Conservation (phyloP, 2,113 vertebrate genomes). For the Speoplatyrhinus poulsoni region DNA sequence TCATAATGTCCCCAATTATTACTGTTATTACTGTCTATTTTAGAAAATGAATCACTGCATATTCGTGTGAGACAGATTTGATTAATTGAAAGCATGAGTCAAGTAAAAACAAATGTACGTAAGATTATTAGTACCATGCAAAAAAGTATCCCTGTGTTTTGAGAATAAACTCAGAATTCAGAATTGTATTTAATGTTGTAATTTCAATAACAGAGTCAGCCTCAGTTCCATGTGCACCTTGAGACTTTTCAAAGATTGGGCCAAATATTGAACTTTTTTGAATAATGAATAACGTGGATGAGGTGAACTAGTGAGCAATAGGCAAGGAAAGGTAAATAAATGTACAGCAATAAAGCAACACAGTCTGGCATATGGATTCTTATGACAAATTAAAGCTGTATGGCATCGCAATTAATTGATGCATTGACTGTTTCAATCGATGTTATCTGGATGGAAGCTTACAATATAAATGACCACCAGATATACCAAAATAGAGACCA, state of each 20-base stretch:
- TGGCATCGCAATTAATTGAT: slow-evolving; percentile 22
- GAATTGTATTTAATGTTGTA: too few relatives aligned
- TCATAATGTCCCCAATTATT: not conserved
- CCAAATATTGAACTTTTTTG: not conserved
- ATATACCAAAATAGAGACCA: slow-evolving; percentile 19
- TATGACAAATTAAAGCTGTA: slow-evolving; percentile 29
- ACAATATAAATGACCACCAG: slow-evolving; percentile 24
- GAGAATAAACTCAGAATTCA: not conserved
- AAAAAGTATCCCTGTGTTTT: too few relatives aligned
- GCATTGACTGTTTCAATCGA: slow-evolving; percentile 22
- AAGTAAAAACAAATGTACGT: not conserved
- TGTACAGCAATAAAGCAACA: not conserved
- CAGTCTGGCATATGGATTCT: slow-evolving; percentile 15
- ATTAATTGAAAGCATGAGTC: slow-evolving; percentile 13
- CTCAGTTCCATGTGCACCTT: too few relatives aligned
- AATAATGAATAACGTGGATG: not conserved
- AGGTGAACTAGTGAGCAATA: too few relatives aligned
- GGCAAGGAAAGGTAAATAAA: not conserved
- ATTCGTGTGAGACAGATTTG: not conserved
- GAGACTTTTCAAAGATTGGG: too few relatives aligned
- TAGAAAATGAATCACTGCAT: not conserved
- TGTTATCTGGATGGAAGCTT: slow-evolving; percentile 30
- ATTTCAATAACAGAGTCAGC: too few relatives aligned
- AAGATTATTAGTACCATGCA: not conserved
- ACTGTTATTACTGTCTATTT: not conserved